phyloP scores from a whole-genome alignment of 2,113 vertebrate species.

The Cinclus cinclus region DNA sequence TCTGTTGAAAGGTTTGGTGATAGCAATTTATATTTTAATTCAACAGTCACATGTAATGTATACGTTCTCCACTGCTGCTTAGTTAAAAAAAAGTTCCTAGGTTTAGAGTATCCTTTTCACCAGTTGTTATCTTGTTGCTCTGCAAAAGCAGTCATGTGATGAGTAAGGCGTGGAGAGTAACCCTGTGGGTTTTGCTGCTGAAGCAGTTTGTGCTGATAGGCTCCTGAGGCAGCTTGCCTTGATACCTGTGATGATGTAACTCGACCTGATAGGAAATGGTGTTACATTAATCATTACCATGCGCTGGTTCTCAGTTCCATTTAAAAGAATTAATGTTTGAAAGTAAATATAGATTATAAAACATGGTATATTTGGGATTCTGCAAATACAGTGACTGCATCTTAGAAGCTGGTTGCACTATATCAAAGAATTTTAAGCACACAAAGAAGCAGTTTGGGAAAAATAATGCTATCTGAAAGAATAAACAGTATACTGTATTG shows the following conservation, averaged over 20 bases:
- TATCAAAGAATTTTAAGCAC: not conserved
- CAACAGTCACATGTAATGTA: not conserved
- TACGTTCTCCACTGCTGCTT: not conserved
- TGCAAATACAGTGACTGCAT: not conserved
- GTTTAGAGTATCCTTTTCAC: not conserved
- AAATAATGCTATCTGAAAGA: not conserved
- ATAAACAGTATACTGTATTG: not conserved
- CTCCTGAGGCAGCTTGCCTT: not conserved
- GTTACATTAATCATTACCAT: not conserved
- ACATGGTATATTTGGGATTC: not conserved
- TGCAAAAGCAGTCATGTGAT: not conserved
- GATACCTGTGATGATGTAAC: not conserved
- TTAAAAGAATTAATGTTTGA: not conserved
- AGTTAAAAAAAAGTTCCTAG: not conserved
- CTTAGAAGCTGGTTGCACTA: not conserved
- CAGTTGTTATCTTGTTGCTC: not conserved
- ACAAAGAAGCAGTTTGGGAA: not conserved
- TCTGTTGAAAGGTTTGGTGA: not conserved
- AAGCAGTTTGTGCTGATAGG: not conserved
- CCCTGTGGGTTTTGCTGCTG: not conserved
- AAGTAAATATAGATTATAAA: not conserved
- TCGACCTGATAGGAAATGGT: not conserved
- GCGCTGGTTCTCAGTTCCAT: not conserved
- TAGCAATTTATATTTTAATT: not conserved
- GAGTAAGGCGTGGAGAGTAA: not conserved